phyloP scores from a whole-genome alignment of 1,140 invertebrate species.

The Cherax quadricarinatus region DNA sequence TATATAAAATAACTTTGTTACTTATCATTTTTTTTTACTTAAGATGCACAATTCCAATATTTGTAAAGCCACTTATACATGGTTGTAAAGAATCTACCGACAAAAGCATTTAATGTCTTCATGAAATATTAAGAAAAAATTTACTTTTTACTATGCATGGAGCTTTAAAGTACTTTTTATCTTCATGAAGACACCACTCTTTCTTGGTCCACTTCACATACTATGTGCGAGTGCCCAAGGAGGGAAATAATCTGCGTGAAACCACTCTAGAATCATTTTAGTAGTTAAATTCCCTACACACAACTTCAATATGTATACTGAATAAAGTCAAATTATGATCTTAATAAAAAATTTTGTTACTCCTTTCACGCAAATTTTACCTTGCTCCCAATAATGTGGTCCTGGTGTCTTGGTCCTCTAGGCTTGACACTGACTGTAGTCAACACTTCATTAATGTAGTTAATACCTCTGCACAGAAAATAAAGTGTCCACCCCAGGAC shows the following conservation, averaged over 20 bases:
- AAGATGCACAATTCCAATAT: constrained; percentile 63
- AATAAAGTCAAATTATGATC: neutral
- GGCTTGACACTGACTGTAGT: neutral
- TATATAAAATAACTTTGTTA: neutral
- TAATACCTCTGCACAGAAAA: neutral
- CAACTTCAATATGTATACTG: no score
- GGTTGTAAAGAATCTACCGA: constrained; percentile 58
- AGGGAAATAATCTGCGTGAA: constrained; percentile 37
- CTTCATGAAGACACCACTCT: constrained; percentile 50
- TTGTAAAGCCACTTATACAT: constrained; percentile 64
- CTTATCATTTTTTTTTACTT: constrained; percentile 53
- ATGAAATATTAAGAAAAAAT: constrained; percentile 26
- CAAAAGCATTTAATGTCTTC: constrained; percentile 57
- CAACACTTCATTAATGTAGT: neutral
- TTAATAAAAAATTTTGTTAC: neutral
- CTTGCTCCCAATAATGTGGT: constrained; percentile 1
- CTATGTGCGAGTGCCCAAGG: neutral
- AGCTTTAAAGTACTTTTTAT: neutral
- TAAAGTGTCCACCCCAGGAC: neutral
- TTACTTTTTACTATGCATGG: neutral
- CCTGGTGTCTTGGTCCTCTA: constrained; percentile 23
- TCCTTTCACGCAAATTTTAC: neutral
- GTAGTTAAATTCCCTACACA: no score
- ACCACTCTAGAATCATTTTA: no score
- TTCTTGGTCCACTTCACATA: constrained; percentile 52